These are phyloP conservation scores for Mactra quadrangularis DNA, from an alignment of 1,140 invertebrate species.

Conservation along the genomic window DNA sequence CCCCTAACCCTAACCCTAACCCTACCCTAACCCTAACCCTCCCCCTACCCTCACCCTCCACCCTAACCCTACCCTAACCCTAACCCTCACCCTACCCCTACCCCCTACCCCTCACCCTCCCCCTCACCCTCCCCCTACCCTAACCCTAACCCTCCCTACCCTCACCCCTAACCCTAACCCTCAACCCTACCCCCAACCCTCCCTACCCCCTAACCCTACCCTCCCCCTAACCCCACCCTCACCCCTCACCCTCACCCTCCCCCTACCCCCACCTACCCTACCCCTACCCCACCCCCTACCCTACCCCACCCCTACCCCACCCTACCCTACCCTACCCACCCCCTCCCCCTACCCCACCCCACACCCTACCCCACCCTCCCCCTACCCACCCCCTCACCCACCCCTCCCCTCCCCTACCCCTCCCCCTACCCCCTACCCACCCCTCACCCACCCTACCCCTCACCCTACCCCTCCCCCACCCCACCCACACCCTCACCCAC, in stretches of 20 bases:
- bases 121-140: neutral
- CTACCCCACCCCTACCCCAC: neutral
- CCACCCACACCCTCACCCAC: no score
- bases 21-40: no score
- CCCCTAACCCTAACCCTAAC: no score
- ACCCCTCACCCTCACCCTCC: neutral
- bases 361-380: neutral
- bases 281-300: neutral
- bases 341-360: neutral
- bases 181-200: neutral
- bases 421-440: neutral
- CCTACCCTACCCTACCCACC: neutral
- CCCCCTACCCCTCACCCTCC: neutral
- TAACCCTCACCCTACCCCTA: neutral
- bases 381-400: neutral
- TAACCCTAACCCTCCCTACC: neutral
- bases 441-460: neutral
- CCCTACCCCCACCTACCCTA: neutral
- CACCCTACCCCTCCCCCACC: no score
- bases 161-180: neutral
- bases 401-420: neutral
- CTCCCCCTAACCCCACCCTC: neutral
- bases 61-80: neutral
- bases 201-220: neutral
- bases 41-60: no score